These are phyloP conservation scores for Adelosebastes latens DNA, from an alignment of 2,797 vertebrate species.

Conservation along the genomic window DNA sequence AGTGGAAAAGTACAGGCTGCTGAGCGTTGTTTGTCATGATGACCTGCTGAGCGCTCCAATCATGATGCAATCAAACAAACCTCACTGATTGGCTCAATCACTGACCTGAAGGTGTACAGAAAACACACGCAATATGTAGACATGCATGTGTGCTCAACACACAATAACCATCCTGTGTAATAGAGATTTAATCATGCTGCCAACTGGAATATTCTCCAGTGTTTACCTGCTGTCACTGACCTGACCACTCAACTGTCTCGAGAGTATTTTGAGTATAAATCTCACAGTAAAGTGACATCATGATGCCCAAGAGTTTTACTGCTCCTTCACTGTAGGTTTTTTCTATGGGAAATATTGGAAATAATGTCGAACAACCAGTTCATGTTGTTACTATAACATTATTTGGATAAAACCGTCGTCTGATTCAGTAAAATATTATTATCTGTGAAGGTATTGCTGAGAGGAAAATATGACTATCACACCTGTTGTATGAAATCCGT, in stretches of 20 bases:
- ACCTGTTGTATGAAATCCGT: neutral
- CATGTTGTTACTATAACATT: neutral
- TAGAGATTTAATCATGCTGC: neutral
- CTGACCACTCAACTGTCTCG: neutral
- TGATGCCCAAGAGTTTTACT: neutral
- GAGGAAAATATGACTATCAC: neutral
- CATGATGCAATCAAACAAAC: conserved; percentile 57
- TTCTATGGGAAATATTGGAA: neutral
- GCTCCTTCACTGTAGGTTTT: neutral
- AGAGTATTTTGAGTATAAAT: neutral
- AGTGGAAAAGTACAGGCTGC: conserved; percentile 69
- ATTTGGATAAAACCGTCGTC: neutral
- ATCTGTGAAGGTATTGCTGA: neutral
- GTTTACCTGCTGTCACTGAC: neutral
- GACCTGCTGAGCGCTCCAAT: conserved; percentile 58
- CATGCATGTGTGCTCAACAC: neutral
- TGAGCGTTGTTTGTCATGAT: conserved; percentile 54
- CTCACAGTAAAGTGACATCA: neutral
- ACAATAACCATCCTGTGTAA: neutral
- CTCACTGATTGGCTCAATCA: conserved; percentile 9
- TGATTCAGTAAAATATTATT: neutral
- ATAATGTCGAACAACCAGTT: neutral
- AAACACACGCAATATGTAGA: neutral
- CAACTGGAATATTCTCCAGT: neutral
- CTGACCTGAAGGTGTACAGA: conserved; percentile 17